These are phyloP conservation scores for Gobius niger DNA, from an alignment of 2,113 vertebrate genomes.

Conservation along the genomic window DNA sequence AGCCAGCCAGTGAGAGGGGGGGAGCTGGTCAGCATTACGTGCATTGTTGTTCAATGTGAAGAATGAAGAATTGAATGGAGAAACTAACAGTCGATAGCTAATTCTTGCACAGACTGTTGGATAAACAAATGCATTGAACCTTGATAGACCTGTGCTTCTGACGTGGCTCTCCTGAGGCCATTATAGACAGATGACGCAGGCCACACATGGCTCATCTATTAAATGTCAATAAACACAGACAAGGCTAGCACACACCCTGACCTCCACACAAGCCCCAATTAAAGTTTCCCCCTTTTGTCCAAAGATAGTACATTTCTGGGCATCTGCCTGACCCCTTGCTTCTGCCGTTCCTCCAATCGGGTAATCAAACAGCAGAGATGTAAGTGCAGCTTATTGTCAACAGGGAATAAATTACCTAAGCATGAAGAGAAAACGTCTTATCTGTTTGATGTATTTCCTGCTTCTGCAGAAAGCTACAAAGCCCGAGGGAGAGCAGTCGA, in stretches of 20 bases:
- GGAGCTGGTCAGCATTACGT: slow-evolving; percentile 61
- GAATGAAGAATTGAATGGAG: slow-evolving; percentile 40
- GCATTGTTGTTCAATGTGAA: slow-evolving; percentile 41
- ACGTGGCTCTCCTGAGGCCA: slow-evolving; percentile 48
- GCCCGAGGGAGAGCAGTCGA: slow-evolving; percentile 65
- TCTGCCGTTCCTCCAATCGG: slow-evolving; percentile 39
- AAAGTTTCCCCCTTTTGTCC: slow-evolving; percentile 36
- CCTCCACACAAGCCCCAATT: slow-evolving; percentile 45
- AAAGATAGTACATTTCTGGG: slow-evolving; percentile 21
- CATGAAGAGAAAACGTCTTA: slow-evolving; percentile 70
- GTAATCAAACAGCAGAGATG: slow-evolving; percentile 60
- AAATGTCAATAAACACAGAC: slow-evolving; percentile 53
- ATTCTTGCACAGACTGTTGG: slow-evolving; percentile 59
- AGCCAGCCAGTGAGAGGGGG: slow-evolving; percentile 36
- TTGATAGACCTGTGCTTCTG: slow-evolving; percentile 49
- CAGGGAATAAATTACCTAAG: slow-evolving; percentile 70
- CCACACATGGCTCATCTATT: slow-evolving; percentile 30
- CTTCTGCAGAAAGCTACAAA: slow-evolving; percentile 70
- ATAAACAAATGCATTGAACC: slow-evolving; percentile 66
- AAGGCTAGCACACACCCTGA: slow-evolving; percentile 27
- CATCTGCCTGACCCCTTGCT: slow-evolving; percentile 30
- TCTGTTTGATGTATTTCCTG: slow-evolving; percentile 71
- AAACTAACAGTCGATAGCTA: slow-evolving; percentile 53
- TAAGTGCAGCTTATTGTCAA: slow-evolving; percentile 62
- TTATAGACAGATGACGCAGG: slow-evolving; percentile 47